Evolutionary conservation across 2,888 invertebrate genomes (phyloP), one percentile per base, ranked within the genome.

Genomic region (Liopterus haemorrhoidalis): DNA sequence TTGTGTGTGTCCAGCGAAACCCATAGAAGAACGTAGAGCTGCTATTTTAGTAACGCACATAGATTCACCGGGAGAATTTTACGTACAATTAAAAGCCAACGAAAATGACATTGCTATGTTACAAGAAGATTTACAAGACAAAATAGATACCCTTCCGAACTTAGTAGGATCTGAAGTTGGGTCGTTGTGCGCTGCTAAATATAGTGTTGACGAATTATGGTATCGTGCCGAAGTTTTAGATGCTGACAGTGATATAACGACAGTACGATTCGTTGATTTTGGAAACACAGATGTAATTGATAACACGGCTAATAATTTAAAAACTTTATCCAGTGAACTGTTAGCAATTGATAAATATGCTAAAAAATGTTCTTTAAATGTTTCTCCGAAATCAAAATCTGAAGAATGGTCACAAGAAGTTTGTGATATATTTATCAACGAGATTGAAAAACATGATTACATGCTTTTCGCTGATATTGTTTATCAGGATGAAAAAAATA

Each of bases 191-290:
- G 72, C 81, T 35, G 92, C 93, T 1, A 81, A 84, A 58, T 94
- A 89, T 64, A 77, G 81, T 0, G 81, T 79, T 2, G 91, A 95
- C 61, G 82, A 84, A 27, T 76, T 78, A 51, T 97, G 96, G 95
- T 96, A 96, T 65, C 76, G 96, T 46, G 95, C 93, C 0, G 81
- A 81, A 60, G 82, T 96, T 5, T 76, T 93, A 27, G 90, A 89
- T 61, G 76, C 83, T 0, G 82, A 83, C 50, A 72, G 76, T 4
- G 85, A 86, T 50, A 80, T 85, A 25, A 85, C 81, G 6, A 85
- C 84, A 0, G 78, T 87, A 1, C 75, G 84, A 21, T 87, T 86
- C 56, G 76, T 85, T 9, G 88, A 88, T 61, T 86, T 78, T 56
- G 87, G 87, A 6, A 86, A 85, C 58, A 85, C 85, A 0, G 86